These are phyloP conservation scores for Xenentodon cancila DNA, from an alignment of 2,797 vertebrate genomes.

Conservation along the genomic window DNA sequence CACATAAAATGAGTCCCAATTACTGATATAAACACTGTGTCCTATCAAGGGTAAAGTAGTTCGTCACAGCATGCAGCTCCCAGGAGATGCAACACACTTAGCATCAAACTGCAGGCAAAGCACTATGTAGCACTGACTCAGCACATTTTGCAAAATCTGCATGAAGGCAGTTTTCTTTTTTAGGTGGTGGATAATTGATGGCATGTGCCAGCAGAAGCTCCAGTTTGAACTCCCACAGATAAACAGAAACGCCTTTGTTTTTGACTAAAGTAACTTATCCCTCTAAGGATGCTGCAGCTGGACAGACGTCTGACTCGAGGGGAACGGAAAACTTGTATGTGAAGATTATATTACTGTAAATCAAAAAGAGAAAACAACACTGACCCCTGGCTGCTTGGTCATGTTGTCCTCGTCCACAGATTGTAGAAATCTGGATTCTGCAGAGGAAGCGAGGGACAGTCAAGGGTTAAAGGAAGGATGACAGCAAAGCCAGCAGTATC, in stretches of 20 bases:
- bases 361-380: slow-evolving; percentile 44
- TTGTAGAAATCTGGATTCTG: slow-evolving; percentile 94
- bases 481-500: neutral
- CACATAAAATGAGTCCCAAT: slow-evolving; percentile 40
- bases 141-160: slow-evolving; percentile 61
- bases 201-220: slow-evolving; percentile 54
- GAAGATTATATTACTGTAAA: slow-evolving; percentile 7
- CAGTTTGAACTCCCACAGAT: slow-evolving; percentile 27
- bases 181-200: slow-evolving; percentile 62
- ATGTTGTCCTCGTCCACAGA: slow-evolving; percentile 96
- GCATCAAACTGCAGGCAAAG: slow-evolving; percentile 70
- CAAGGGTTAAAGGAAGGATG: neutral
- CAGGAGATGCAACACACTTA: slow-evolving; percentile 66
- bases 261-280: slow-evolving; percentile 2
- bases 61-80: slow-evolving; percentile 64
- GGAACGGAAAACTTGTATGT: neutral
- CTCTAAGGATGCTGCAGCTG: slow-evolving; percentile 4
- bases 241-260: slow-evolving; percentile 14
- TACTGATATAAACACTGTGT: slow-evolving; percentile 55
- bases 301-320: slow-evolving; percentile 10
- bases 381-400: slow-evolving; percentile 98
- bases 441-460: neutral
- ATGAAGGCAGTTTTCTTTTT: slow-evolving; percentile 59
- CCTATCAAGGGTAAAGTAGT: slow-evolving; percentile 58
- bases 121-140: slow-evolving; percentile 67